Conservation (phyloP, 2,888 invertebrate genomes). For the Odontocolon sp. region DNA sequence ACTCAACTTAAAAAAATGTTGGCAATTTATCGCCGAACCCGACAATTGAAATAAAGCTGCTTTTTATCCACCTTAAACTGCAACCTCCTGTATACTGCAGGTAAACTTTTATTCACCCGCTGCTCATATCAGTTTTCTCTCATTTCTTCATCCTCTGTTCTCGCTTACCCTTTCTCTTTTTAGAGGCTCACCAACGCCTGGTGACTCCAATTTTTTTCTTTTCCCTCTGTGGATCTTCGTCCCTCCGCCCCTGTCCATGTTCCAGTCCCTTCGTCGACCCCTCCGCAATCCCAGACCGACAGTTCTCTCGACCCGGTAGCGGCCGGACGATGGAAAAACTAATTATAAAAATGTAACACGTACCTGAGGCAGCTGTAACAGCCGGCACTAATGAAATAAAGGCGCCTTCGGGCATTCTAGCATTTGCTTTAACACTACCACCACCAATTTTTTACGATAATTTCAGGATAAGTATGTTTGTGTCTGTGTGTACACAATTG, state of each 20-base stretch:
- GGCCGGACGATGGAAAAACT: constrained; percentile 69
- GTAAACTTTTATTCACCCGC: constrained; percentile 5
- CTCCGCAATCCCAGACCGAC: constrained; percentile 59
- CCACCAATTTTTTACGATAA: constrained; percentile 44
- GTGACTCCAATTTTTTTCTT: constrained; percentile 28
- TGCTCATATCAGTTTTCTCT: constrained; percentile 48
- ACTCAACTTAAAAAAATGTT: no score
- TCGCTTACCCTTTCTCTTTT: constrained; percentile 8
- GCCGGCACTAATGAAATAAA: constrained; percentile 66
- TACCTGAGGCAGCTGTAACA: constrained; percentile 56
- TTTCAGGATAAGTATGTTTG: constrained; percentile 23
- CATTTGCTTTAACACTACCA: constrained; percentile 19
- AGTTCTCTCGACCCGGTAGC: constrained; percentile 4
- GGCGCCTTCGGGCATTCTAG: constrained; percentile 39
- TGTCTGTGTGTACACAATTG: neutral
- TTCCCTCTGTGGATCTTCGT: constrained; percentile 32
- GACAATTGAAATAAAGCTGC: no score
- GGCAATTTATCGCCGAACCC: no score
- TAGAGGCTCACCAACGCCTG: no score
- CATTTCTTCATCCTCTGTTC: constrained; percentile 22
- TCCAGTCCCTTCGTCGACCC: constrained; percentile 50
- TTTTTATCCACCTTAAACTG: neutral
- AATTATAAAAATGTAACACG: constrained; percentile 75
- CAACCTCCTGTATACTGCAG: neutral
- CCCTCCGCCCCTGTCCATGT: constrained; percentile 4